Percentiles rank a stretch among this genome's conserved stretches.
phyloP scores from a whole-genome alignment of 2,888 invertebrate species.

The Agrochola lychnidis region DNA sequence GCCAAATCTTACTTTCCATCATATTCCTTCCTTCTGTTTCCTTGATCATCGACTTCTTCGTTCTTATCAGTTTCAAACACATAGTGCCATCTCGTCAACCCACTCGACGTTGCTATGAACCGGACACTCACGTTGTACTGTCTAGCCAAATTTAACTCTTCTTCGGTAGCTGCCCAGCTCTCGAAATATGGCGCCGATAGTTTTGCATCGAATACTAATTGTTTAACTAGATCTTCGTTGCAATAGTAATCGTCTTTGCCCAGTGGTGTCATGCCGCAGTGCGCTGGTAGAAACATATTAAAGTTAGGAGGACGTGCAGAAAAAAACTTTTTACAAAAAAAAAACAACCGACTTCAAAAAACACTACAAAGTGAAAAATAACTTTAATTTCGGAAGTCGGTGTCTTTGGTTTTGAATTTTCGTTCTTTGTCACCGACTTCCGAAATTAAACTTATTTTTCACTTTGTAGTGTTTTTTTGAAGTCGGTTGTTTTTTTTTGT shows the following conservation, averaged over 20 bases:
- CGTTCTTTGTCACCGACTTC: too few species aligned
- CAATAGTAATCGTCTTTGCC: constrained; percentile 95
- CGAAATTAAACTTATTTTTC: too few species aligned
- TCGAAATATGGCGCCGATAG: constrained; percentile 91
- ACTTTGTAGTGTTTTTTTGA: too few species aligned
- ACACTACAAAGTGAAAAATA: too few species aligned
- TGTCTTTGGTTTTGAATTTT: too few species aligned
- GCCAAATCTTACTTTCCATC: constrained; percentile 76
- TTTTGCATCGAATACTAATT: constrained; percentile 97
- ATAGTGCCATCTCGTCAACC: constrained; percentile 96
- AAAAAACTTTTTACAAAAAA: too few species aligned
- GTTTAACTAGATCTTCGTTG: constrained; percentile 95
- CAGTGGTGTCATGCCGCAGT: constrained; percentile 91
- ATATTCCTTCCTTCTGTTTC: constrained; percentile 76
- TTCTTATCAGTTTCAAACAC: constrained; percentile 91
- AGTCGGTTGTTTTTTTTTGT: too few species aligned
- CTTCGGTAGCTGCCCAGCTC: constrained; percentile 87
- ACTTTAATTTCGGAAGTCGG: too few species aligned
- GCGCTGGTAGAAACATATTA: constrained; percentile 83
- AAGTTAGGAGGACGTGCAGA: too few species aligned
- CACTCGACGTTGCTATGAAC: constrained; percentile 97
- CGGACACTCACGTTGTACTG: constrained; percentile 94
- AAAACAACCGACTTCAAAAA: too few species aligned
- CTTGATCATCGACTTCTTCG: constrained; percentile 81
- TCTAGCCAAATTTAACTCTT: constrained; percentile 90